These are phyloP conservation scores for Cheilosia pagana DNA, from an alignment of 2,888 invertebrate species.

Conservation along the genomic window DNA sequence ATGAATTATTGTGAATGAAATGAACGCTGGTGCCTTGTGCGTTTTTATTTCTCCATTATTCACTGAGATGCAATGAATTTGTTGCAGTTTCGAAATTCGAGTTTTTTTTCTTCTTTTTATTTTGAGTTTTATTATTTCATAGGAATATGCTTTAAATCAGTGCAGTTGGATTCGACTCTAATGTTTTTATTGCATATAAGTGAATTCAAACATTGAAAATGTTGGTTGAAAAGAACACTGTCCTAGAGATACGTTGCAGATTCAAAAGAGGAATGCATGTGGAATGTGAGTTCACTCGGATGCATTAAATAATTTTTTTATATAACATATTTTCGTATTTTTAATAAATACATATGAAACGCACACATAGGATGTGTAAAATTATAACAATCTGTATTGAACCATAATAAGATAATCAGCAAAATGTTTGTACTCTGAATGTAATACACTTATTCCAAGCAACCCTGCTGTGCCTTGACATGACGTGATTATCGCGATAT, in stretches of 20 bases:
- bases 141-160: neutral
- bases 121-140: neutral
- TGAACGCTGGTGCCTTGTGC: conserved; percentile 8
- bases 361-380: neutral
- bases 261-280: conserved; percentile 53
- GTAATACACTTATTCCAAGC: conserved; percentile 6
- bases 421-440: conserved; percentile 5
- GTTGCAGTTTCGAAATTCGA: conserved; percentile 64
- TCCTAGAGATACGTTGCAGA: conserved; percentile 44
- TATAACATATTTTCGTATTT: neutral
- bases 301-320: conserved; percentile 11
- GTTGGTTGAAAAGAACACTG: neutral
- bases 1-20: conserved; percentile 27
- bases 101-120: conserved; percentile 37
- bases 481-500: neutral
- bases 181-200: neutral
- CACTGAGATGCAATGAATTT: conserved; percentile 45
- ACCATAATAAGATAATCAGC: neutral
- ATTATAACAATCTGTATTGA: neutral
- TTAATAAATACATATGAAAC: neutral
- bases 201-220: neutral
- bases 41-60: conserved; percentile 19
- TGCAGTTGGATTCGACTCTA: neutral
- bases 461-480: neutral
- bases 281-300: conserved; percentile 1